Percentiles rank a stretch among this genome's conserved stretches.
These are phyloP conservation scores for Kradibia gibbosae DNA, from an alignment of 1,140 invertebrate genomes.

Conservation along the genomic window DNA sequence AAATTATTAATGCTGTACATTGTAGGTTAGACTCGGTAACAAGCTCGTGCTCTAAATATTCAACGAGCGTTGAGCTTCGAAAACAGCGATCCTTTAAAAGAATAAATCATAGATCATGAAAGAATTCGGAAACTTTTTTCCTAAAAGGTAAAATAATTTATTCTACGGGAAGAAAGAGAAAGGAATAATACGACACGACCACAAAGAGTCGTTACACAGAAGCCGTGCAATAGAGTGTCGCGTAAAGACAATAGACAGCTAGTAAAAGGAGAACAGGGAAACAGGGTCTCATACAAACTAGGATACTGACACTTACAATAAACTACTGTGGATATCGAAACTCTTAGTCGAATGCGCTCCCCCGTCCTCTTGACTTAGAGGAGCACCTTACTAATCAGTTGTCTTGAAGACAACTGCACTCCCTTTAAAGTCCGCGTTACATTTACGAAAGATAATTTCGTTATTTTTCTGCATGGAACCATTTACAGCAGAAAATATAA, in stretches of 20 bases:
- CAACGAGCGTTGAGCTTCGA: not conserved
- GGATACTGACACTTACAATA: not conserved
- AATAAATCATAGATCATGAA: not conserved
- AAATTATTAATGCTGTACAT: no score
- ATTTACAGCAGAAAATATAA: no score
- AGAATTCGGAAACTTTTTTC: no score
- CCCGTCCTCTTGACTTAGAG: not conserved
- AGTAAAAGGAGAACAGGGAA: not conserved
- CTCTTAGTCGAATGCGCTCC: not conserved
- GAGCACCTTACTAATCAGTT: not conserved
- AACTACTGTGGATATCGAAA: not conserved
- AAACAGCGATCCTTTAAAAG: not conserved
- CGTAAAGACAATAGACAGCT: not conserved
- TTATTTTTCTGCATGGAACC: not conserved
- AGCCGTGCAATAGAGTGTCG: not conserved
- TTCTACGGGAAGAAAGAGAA: not conserved
- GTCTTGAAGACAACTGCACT: not conserved
- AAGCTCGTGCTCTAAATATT: no score
- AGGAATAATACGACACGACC: not conserved
- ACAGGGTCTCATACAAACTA: not conserved
- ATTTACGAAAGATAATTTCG: not conserved
- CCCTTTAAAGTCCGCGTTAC: not conserved
- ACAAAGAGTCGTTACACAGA: not conserved
- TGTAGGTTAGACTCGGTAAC: no score
- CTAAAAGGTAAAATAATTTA: not conserved